Percentiles rank a stretch among this genome's conserved stretches.
Evolutionary conservation across 1,140 invertebrate species (phyloP).

Genomic region (Drosophila insularis): DNA sequence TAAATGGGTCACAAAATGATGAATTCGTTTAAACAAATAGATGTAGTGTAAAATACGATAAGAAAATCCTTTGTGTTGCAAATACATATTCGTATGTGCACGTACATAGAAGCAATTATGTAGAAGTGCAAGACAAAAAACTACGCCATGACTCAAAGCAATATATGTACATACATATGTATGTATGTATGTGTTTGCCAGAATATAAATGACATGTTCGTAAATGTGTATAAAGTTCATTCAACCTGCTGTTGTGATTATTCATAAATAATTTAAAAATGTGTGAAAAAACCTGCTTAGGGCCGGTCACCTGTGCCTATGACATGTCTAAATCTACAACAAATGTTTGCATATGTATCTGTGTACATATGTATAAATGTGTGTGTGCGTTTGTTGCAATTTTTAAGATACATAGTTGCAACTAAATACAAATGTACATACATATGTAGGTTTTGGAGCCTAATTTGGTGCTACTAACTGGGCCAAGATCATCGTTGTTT

Average conservation of each 20-base stretch:
- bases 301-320: not conserved
- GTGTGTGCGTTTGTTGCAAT: not conserved
- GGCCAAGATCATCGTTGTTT: slow-evolving; percentile 5
- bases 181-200: not conserved
- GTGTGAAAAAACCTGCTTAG: slow-evolving; percentile 1
- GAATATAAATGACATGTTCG: not conserved
- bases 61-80: not conserved
- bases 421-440: not conserved
- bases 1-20: not conserved
- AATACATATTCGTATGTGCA: not conserved
- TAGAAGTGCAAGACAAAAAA: not conserved
- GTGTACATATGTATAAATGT: not conserved
- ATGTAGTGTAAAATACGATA: not conserved
- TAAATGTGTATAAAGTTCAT: not conserved
- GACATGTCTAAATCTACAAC: not conserved
- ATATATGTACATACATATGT: not conserved
- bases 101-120: not conserved
- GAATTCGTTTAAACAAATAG: not conserved
- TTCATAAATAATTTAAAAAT: not conserved
- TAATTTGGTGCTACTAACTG: slow-evolving; percentile 8
- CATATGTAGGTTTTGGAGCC: not conserved
- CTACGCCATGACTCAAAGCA: not conserved
- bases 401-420: not conserved
- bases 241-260: not conserved
- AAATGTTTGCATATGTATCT: not conserved